These are phyloP conservation scores for Hirudinaria manillensis DNA, from an alignment of 2,888 invertebrate species.

Conservation along the genomic window DNA sequence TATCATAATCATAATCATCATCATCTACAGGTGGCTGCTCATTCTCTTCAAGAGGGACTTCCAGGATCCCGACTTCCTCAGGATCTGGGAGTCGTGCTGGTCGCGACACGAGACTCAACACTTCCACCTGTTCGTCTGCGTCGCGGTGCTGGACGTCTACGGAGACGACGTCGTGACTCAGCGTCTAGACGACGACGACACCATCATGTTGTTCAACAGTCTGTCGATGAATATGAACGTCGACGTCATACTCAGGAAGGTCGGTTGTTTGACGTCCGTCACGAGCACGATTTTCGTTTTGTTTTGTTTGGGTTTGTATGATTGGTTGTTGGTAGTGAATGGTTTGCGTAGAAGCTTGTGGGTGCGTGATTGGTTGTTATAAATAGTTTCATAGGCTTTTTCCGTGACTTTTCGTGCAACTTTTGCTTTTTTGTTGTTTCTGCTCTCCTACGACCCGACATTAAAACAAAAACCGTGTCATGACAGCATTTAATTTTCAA, in stretches of 20 bases:
- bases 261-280: slow-evolving; percentile 40
- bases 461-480: too few species aligned
- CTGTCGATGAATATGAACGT: slow-evolving; percentile 97
- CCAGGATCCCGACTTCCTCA: slow-evolving; percentile 72
- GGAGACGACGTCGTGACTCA: slow-evolving; percentile 74
- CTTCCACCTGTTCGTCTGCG: slow-evolving; percentile 87
- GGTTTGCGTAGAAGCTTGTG: neutral
- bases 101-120: slow-evolving; percentile 73
- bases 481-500: neutral
- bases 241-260: slow-evolving; percentile 76
- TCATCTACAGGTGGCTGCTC: slow-evolving; percentile 90
- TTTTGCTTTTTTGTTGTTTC: too few species aligned
- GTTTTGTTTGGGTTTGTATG: neutral
- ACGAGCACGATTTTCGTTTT: neutral
- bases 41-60: slow-evolving; percentile 94
- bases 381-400: too few species aligned
- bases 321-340: neutral
- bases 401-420: too few species aligned
- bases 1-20: too few species aligned
- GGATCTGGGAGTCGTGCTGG: slow-evolving; percentile 71
- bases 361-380: neutral
- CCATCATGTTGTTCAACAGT: slow-evolving; percentile 87
- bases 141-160: slow-evolving; percentile 86
- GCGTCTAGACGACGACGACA: slow-evolving; percentile 84
- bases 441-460: too few species aligned